Evolutionary conservation across 2,113 vertebrate species (phyloP), one percentile per base, ranked within the genome.

Genomic region (Ranitomeya variabilis): DNA sequence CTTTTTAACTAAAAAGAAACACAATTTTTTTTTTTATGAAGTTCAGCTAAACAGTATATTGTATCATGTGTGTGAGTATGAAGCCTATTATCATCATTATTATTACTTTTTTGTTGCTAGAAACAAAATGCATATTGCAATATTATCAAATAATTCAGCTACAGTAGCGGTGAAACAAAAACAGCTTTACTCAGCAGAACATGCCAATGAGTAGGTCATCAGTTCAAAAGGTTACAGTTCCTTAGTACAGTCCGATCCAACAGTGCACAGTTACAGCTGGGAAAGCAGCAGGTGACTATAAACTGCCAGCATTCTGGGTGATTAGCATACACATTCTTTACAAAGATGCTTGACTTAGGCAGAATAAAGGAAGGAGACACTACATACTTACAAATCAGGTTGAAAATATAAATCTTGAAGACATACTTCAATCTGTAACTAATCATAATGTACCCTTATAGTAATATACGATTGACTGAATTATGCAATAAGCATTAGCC

Each of bases 231-330:
- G 57, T 81, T 81, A 81, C 57, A 62, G 80, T 81, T 59, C 13
- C 26, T 62, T 81, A 62, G 80, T 81, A 81, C 54, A 62, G 57
- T 31, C 45, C 9, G 26, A 81, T 23, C 57, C n/a, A 19, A 81
- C 16, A 62, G 23, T 62, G 80, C 18, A 8, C 1, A 62, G 57
- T 62, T 62, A 81, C 80, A 81, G 80, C 59, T 81, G 57, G 80
- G 23, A 81, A 81, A 64, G 54, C 52, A 80, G 80, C 59, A 37
- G 80, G 80, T 81, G 62, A 62, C 80, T 31, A 81, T 62, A 81
- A 60, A 62, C 26, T 62, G 80, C 57, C 80, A 81, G 59, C 57
- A 81, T 23, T 80, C 79, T 60, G 57, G 54, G 26, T n/a, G 54
- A 60, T 81, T 62, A 81, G 57, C 59, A 81, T 81, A 31, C 6